Percentiles rank a stretch among this genome's conserved stretches.
phyloP scores from a whole-genome alignment of 2,888 invertebrate species.

The Sarcophaga carnaria region DNA sequence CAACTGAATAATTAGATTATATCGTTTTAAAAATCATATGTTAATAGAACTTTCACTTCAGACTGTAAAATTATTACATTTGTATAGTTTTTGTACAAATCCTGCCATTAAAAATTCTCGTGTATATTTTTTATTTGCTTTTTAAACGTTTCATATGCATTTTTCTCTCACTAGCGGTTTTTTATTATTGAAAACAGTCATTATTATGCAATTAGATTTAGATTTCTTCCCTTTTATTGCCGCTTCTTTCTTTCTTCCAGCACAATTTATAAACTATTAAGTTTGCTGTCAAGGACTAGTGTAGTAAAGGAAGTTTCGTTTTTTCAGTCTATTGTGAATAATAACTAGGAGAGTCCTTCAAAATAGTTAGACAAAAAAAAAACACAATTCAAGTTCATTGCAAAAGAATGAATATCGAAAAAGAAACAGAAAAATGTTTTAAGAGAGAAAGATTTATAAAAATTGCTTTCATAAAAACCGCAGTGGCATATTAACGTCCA shows the following conservation, averaged over 20 bases:
- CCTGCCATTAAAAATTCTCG: constrained; percentile 26
- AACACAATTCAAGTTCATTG: constrained; percentile 60
- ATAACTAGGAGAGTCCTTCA: constrained; percentile 45
- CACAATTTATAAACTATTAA: constrained; percentile 36
- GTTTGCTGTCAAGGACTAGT: constrained; percentile 66
- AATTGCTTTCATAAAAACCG: not conserved
- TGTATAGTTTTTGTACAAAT: constrained; percentile 37
- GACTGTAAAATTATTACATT: constrained; percentile 25
- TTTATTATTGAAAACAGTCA: constrained; percentile 16
- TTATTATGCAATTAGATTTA: constrained; percentile 63
- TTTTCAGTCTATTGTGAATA: constrained; percentile 21
- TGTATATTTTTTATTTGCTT: constrained; percentile 22
- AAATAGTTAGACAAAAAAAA: constrained; percentile 38
- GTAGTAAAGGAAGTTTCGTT: constrained; percentile 44
- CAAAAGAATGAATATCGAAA: constrained; percentile 24
- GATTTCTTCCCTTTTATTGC: constrained; percentile 24
- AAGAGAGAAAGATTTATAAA: not conserved
- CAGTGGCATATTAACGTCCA: not conserved
- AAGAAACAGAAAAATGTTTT: constrained; percentile 34
- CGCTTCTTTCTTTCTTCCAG: constrained; percentile 7
- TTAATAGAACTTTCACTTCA: constrained; percentile 47
- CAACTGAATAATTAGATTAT: constrained; percentile 7
- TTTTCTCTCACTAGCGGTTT: constrained; percentile 35
- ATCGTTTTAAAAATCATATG: constrained; percentile 31
- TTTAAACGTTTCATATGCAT: constrained; percentile 38